Conservation (phyloP, 2,113 vertebrate genomes). For the Gambusia holbrooki region DNA sequence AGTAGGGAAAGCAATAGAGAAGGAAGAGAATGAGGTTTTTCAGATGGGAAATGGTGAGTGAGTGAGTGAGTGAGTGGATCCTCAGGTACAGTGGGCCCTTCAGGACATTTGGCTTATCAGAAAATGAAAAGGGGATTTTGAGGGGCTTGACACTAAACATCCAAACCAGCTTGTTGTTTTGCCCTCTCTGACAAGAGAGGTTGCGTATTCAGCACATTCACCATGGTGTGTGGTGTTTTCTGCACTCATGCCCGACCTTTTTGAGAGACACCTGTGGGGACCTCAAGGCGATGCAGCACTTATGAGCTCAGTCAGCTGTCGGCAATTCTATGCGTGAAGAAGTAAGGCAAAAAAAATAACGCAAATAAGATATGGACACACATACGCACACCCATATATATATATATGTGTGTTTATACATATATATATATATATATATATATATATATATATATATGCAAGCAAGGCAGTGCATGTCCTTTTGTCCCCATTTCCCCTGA, state of each 20-base stretch:
- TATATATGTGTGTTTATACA: too few relatives aligned
- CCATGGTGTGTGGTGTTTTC: constrained; percentile 58
- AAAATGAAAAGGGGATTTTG: constrained; percentile 76
- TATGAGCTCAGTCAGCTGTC: constrained; percentile 75
- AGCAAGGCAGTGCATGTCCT: constrained; percentile 54
- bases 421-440: too few relatives aligned
- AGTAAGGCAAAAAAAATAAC: not conserved
- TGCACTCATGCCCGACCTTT: constrained; percentile 40
- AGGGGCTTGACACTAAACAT: constrained; percentile 69
- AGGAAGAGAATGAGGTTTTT: constrained; percentile 46
- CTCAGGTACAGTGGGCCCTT: constrained; percentile 46
- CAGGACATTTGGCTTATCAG: constrained; percentile 74
- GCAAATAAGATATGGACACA: too few relatives aligned
- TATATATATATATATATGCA: not conserved
- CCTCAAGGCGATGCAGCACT: constrained; percentile 73
- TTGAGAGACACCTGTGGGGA: constrained; percentile 72
- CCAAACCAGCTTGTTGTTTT: constrained; percentile 59
- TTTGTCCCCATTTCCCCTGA: constrained; percentile 71
- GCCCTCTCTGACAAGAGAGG: constrained; percentile 44
- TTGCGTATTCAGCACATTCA: constrained; percentile 70
- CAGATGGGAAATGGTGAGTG: constrained; percentile 29
- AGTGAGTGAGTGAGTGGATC: constrained; percentile 53
- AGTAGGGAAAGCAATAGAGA: constrained; percentile 42
- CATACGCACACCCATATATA: not conserved
- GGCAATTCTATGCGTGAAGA: constrained; percentile 62